Evolutionary conservation across 2,797 vertebrate species (phyloP), one percentile per base, ranked within the genome.

Genomic region (Gobio occitaniae): DNA sequence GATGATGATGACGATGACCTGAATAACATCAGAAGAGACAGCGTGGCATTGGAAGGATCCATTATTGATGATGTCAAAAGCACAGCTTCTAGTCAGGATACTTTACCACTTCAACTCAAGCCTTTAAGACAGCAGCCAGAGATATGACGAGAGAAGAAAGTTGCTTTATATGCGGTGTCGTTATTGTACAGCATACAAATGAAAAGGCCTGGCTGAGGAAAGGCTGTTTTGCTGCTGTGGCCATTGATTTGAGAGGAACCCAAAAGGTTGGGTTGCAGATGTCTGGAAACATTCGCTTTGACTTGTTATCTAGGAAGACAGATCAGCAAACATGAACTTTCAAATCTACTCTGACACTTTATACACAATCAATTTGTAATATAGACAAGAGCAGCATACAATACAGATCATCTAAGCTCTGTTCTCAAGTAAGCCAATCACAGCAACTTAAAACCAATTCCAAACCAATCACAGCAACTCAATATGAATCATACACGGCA

Each of bases 51-150:
- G 0, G 96, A 97, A 81, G 96, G 96, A 92, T 94, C 94, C 41
- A 96, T 94, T 91, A 94, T 94, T 21, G 97, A 97, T 86, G 94
- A 93, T 0, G 94, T 93, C 82, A 96, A 96, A 0, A 95, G 96
- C 89, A 92, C 95, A 54, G 96, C 96, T 91, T 95, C 95, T 91
- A 96, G 94, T 91, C 94, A 96, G 92, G 96, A 96, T 72, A 94
- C 95, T 17, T 93, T 97, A 81, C 96, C 96, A 86, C 93, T 97
- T 88, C 97, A 99, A 86, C 95, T 97, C 81, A 96, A 94, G 90
- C 96, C 96, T 63, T 93, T 98, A 82, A 96, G 97, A 71, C 95
- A 96, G 85, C 97, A 98, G 93, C 98, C 97, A 13, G 97, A 99
- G 92, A 97, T 98, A 93, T 99, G 96, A 97, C 89, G 86, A 80